A percentile compares a stretch with the other conserved stretches of the same genome.
These are phyloP conservation scores for Timema cristinae DNA, from an alignment of 2,888 invertebrate species.

Conservation along the genomic window DNA sequence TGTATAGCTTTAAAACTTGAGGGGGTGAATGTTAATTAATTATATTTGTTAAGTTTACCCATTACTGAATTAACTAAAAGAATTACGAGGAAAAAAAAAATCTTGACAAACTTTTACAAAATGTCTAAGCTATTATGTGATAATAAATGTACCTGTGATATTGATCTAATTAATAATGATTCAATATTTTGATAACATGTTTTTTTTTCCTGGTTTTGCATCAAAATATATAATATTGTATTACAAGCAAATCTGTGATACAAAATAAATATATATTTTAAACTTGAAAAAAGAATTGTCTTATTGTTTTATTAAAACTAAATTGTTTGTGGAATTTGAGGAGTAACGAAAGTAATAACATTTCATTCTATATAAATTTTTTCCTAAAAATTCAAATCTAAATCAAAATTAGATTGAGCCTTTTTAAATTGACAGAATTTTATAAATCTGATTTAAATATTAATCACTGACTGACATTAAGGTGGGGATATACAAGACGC, in stretches of 20 bases:
- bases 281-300: too few relatives aligned
- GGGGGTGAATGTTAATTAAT: background rate
- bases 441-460: too few relatives aligned
- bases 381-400: too few relatives aligned
- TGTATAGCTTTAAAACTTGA: conserved; percentile 12
- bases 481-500: too few relatives aligned
- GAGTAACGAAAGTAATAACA: too few relatives aligned
- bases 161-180: conserved; percentile 5
- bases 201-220: conserved; percentile 1
- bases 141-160: conserved; percentile 24
- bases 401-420: too few relatives aligned
- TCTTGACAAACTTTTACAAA: conserved; percentile 12
- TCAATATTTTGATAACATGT: conserved; percentile 17
- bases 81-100: conserved; percentile 11
- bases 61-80: background rate
- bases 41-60: background rate
- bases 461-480: too few relatives aligned
- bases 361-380: too few relatives aligned
- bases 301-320: too few relatives aligned
- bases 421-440: too few relatives aligned
- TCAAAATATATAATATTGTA: conserved; percentile 19
- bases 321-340: too few relatives aligned
- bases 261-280: conserved; percentile 20
- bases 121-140: conserved; percentile 16
- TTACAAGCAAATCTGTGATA: conserved; percentile 29